Base-by-base conservation (phyloP, 2,797 vertebrate species). In the Tenualosa thibaudeaui region DNA sequence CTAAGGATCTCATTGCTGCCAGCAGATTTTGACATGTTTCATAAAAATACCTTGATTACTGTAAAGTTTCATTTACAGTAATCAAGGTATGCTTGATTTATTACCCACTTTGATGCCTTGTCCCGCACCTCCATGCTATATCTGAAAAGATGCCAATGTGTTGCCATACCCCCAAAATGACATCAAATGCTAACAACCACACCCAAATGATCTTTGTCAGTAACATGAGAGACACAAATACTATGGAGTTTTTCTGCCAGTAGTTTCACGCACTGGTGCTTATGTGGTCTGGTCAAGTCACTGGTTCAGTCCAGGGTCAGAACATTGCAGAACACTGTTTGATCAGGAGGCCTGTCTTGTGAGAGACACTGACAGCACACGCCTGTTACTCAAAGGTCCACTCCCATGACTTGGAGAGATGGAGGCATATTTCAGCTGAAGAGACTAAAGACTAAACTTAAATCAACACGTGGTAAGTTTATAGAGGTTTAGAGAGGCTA, bases 161-260 rank as follows among this genome's bases (percentile, higher is more conserved):
- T 5, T 75, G 37, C 40, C 31, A 78, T 43, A 22, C 46, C 40
- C 5, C 71, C 40, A 78, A 40, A 15, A 43, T 78, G 37, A 78
- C 8, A 71, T 17, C 26, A 71, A 71, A 40, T 17, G 1, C 65
- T 13, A 37, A 5, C 13, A 15, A 12, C 26, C 65, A 37, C 31
- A 37, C 10, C 24, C 65, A 62, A 62, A 62, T 24, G 8, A 10
- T n/a, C 22, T 9, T 62, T 24, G 4, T 17, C 31, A 40, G 65
- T 40, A 71, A 71, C 26, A 43, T 71, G 68, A 71, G 68, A 68
- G 65, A 15, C 10, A 68, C 62, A 68, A 13, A 68, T 71, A 56
- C 17, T 5, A 13, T 54, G 13, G 10, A 37, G 26, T 31, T 31
- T 68, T 10, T 68, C 8, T 26, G n/a, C 62, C 62, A 31, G 24